Evolutionary conservation across 2,888 invertebrate genomes (phyloP), one percentile per base, ranked within the genome.

Genomic region (Volucella bombylans): DNA sequence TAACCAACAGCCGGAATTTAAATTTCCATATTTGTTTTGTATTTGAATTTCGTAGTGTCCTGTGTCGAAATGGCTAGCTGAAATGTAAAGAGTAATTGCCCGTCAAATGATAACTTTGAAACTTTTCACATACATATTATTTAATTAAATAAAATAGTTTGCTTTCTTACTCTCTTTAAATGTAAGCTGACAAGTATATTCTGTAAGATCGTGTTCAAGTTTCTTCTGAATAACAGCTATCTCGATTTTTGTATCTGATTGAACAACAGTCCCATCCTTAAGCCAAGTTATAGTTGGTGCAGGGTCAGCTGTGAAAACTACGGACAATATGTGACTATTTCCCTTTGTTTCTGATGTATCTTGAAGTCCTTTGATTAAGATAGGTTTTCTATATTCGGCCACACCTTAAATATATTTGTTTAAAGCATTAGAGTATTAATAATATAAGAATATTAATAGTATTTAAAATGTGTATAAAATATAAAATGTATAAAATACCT

Each of bases 281-380:
- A 94, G 93, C 98, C 98, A 98, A 80, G 94, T 94, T 59, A 97
- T 94, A 87, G 97, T 96, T 0, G 99, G 98, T 85, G 95, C 93
- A 0, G 99, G 99, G 92, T 98, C 97, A 8, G 97, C 98, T 41
- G 96, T 95, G 88, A 98, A 94, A 15, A 96, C 94, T 0, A 96
- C 95, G 57, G 94, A 93, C 88, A 96, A 92, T 0, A 93, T 93
- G 2, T 95, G 94, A 0, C 94, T 93, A 55, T 95, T 94, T 49
- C 95, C 94, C 89, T 96, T 95, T 86, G 94, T 93, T 41, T 95
- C 94, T n/a, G 94, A 94, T 80, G 94, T 93, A 55, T 96, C 95
- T 87, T 93, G 92, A 11, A 97, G 91, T 0, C 95, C 95, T 67
- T 93, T 92, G 8, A 94, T 95, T 88, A 97, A 93, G 89, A 95